Percentiles rank a stretch among this genome's conserved stretches.
These are phyloP conservation scores for Poeciliopsis gracilis DNA, from an alignment of 2,797 vertebrate species.

Conservation along the genomic window DNA sequence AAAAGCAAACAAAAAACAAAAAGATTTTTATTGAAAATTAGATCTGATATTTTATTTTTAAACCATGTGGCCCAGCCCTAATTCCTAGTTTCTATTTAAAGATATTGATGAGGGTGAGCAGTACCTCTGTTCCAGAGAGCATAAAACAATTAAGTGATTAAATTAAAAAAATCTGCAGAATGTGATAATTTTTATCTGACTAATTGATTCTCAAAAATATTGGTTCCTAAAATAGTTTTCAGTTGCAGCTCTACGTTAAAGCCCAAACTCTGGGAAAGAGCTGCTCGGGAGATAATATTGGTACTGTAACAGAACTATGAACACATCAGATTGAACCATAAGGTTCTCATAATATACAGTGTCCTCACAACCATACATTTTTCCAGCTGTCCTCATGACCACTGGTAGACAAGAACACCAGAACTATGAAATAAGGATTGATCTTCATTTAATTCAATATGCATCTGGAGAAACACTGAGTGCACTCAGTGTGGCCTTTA, in stretches of 20 bases:
- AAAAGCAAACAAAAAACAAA: no score
- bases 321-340: background rate
- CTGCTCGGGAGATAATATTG: background rate
- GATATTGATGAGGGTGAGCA: background rate
- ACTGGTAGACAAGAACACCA: no score
- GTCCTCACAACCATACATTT: background rate
- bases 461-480: background rate
- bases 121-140: background rate
- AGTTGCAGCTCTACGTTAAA: no score
- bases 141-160: no score
- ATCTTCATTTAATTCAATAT: background rate
- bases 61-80: no score
- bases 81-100: background rate
- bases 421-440: background rate
- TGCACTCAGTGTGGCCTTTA: background rate
- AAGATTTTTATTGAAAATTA: no score
- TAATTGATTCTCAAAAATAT: no score
- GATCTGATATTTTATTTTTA: no score
- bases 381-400: background rate
- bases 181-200: no score
- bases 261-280: background rate
- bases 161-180: no score
- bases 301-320: no score
- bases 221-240: no score
- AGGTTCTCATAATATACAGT: background rate